A percentile compares a stretch with the other conserved stretches of the same genome.
Conservation (phyloP, 2,797 vertebrate species). For the Thalassophryne amazonica region DNA sequence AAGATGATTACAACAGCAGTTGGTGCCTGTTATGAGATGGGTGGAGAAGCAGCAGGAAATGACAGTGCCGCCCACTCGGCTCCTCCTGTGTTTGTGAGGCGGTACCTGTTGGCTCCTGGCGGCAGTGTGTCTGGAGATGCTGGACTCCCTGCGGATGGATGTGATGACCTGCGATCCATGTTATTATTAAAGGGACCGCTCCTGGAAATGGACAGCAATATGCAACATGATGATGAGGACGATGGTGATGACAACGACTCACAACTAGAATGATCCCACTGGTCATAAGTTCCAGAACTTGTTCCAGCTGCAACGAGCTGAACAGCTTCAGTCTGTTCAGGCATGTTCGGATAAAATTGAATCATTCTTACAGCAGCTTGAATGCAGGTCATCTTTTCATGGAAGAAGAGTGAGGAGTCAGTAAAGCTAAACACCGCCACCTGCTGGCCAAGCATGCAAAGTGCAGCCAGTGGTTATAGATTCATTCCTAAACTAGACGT, state of each 20-base stretch:
- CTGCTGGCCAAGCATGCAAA: slow-evolving; percentile 48
- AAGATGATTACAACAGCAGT: slow-evolving; percentile 29
- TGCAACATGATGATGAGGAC: slow-evolving; percentile 58
- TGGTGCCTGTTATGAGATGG: slow-evolving; percentile 21
- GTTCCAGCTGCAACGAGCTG: slow-evolving; percentile 5
- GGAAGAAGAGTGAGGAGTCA: neutral
- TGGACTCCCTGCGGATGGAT: slow-evolving; percentile 70
- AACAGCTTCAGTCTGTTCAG: neutral
- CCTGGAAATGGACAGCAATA: slow-evolving; percentile 81
- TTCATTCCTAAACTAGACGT: too few relatives aligned
- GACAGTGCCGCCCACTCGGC: slow-evolving; percentile 19
- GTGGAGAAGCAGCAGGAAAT: slow-evolving; percentile 41
- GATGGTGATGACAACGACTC: slow-evolving; percentile 54
- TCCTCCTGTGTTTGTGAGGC: slow-evolving; percentile 37
- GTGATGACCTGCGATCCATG: slow-evolving; percentile 70
- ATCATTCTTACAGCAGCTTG: too few relatives aligned
- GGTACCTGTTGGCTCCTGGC: slow-evolving; percentile 93
- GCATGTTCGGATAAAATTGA: neutral
- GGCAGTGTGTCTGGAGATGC: slow-evolving; percentile 68
- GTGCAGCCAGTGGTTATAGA: neutral
- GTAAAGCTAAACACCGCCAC: slow-evolving; percentile 23
- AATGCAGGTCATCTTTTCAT: too few relatives aligned
- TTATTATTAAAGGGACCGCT: slow-evolving; percentile 78
- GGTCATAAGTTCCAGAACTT: slow-evolving; percentile 33
- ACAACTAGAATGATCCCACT: slow-evolving; percentile 35